phyloP scores from a whole-genome alignment of 2,888 invertebrate species.

The Hydrotaea cyrtoneurina region DNA sequence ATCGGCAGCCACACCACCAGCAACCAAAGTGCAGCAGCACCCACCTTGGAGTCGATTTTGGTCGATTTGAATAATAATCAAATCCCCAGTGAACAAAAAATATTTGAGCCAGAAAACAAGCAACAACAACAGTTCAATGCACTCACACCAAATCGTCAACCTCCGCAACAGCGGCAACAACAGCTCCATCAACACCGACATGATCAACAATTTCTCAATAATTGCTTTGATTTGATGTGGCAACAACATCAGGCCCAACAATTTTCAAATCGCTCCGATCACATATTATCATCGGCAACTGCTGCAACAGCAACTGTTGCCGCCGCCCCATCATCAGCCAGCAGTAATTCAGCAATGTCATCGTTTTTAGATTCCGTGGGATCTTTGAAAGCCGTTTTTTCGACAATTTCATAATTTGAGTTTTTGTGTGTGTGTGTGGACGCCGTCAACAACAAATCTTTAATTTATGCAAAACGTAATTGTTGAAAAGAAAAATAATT shows the following conservation, averaged over 20 bases:
- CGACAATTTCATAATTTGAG: conserved; percentile 73
- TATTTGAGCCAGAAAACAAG: conserved; percentile 54
- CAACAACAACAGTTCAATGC: conserved; percentile 58
- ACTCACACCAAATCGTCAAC: conserved; percentile 58
- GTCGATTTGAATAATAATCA: conserved; percentile 75
- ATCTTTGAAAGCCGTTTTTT: conserved; percentile 75
- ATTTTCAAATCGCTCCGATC: conserved; percentile 50
- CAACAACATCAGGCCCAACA: conserved; percentile 70
- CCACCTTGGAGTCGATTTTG: conserved; percentile 72
- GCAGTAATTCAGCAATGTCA: conserved; percentile 62
- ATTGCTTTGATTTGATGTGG: conserved; percentile 82
- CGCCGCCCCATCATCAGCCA: conserved; percentile 70
- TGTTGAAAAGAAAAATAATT: not conserved
- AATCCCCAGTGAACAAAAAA: conserved; percentile 54
- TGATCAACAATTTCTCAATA: conserved; percentile 75
- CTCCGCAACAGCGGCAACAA: conserved; percentile 55
- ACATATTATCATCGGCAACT: conserved; percentile 51
- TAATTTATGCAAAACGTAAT: not conserved
- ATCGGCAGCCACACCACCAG: conserved; percentile 60
- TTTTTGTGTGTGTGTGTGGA: not conserved
- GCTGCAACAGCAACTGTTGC: conserved; percentile 68
- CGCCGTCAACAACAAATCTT: not conserved
- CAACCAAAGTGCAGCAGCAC: conserved; percentile 65
- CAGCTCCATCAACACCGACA: conserved; percentile 60
- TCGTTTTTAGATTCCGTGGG: conserved; percentile 74